phyloP scores from a whole-genome alignment of 2,888 invertebrate genomes.

The Syrista parreyssii region DNA sequence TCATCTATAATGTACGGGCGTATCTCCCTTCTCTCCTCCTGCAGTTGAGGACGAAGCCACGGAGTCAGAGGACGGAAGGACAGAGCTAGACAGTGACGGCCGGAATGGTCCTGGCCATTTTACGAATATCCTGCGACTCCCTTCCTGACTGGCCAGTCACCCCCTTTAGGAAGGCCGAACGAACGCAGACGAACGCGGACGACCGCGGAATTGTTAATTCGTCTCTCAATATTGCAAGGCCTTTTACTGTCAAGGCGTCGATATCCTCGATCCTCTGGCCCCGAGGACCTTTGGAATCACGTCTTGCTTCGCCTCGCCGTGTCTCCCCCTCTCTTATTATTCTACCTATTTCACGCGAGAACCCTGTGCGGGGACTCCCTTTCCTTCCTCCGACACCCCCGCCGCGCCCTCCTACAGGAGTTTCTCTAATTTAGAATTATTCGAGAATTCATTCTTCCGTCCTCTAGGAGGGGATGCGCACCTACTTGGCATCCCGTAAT shows the following conservation, averaged over 20 bases:
- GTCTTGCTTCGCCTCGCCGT: too few species aligned
- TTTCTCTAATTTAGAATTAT: slow-evolving; percentile 44
- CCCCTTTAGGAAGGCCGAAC: background rate
- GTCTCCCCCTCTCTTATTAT: too few species aligned
- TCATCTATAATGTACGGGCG: slow-evolving; percentile 58
- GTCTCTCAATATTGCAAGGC: slow-evolving; percentile 55
- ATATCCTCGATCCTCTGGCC: background rate
- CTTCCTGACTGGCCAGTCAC: slow-evolving; percentile 27
- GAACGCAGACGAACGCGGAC: slow-evolving; percentile 41
- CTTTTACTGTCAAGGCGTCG: slow-evolving; percentile 22
- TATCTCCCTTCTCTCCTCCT: slow-evolving; percentile 11
- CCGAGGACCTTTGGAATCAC: too few species aligned
- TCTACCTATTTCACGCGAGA: too few species aligned
- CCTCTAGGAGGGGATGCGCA: slow-evolving; percentile 2
- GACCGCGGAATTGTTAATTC: slow-evolving; percentile 59
- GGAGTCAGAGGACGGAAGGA: slow-evolving; percentile 36
- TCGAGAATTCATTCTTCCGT: slow-evolving; percentile 48
- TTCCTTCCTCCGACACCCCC: background rate
- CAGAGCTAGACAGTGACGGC: slow-evolving; percentile 39
- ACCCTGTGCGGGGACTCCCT: background rate
- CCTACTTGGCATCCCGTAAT: slow-evolving; percentile 37
- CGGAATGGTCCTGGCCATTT: slow-evolving; percentile 42
- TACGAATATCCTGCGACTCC: slow-evolving; percentile 41
- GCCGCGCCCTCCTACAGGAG: slow-evolving; percentile 22
- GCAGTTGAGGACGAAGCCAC: slow-evolving; percentile 39